A percentile compares a stretch with the other conserved stretches of the same genome.
These are phyloP conservation scores for Microctenopoma lineatum DNA, from an alignment of 2,797 vertebrate genomes.

Conservation along the genomic window DNA sequence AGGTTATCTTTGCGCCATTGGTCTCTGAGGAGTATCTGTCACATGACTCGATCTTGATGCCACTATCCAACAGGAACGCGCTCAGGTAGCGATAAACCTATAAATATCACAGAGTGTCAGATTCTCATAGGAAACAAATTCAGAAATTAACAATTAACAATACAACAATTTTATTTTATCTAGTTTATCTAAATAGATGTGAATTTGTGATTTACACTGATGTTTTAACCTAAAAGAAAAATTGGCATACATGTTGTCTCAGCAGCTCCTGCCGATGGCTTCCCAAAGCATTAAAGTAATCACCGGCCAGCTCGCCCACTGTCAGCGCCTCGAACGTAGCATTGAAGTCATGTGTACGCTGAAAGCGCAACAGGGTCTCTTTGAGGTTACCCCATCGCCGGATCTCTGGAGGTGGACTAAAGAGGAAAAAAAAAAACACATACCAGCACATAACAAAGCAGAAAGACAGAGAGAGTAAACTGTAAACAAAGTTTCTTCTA, in stretches of 20 bases:
- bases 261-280: slow-evolving; percentile 88
- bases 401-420: slow-evolving; percentile 87
- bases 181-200: background rate
- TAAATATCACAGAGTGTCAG: background rate
- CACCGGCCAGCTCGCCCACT: slow-evolving; percentile 88
- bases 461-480: background rate
- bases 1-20: slow-evolving; percentile 93
- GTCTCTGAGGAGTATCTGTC: slow-evolving; percentile 93
- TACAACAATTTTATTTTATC: background rate
- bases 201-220: background rate
- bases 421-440: slow-evolving; percentile 13
- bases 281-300: slow-evolving; percentile 87
- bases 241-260: slow-evolving; percentile 88
- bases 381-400: slow-evolving; percentile 91
- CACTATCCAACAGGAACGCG: slow-evolving; percentile 92
- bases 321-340: slow-evolving; percentile 89
- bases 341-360: slow-evolving; percentile 89
- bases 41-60: slow-evolving; percentile 91
- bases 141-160: background rate
- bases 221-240: background rate
- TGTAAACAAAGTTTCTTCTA: background rate
- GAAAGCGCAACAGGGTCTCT: slow-evolving; percentile 90
- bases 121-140: background rate
- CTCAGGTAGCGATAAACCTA: slow-evolving; percentile 92
- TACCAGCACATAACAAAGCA: background rate